Base-by-base conservation (phyloP, 2,797 vertebrate genomes). In the Choloepus didactylus region DNA sequence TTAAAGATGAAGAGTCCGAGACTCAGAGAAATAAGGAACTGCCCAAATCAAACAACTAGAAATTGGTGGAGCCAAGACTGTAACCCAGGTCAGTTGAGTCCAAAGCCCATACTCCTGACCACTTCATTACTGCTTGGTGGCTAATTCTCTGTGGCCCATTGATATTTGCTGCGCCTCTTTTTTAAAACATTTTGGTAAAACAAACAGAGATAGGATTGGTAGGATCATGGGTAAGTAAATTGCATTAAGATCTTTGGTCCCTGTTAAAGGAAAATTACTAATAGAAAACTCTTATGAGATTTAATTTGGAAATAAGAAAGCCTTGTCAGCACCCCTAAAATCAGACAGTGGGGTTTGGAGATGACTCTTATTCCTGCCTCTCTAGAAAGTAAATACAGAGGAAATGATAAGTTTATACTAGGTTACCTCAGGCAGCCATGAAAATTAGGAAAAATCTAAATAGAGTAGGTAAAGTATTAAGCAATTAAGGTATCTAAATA, bases 401-500 rank as follows among this genome's bases (percentile, higher is more conserved):
- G 25, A 93, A 95, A 87, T 93, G 9, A 86, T 82, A 91, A 69
- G 27, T 91, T 93, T 35, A 35, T 56, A 84, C 60, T 49, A 66
- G 21, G n/a, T 23, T 81, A 56, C 12, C 54, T 75, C 87, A 93
- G 51, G 25, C 49, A 96, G 21, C 35, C 35, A 29, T 60, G 49
- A 95, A 95, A 92, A 92, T 87, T 92, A 46, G 38, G 23, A 88
- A 93, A 31, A 9, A 92, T 35, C 35, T 77, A 92, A 93, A 38
- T 62, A 35, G 38, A 91, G 12, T 56, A 85, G 44, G n/a, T 66
- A 95, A 93, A 19, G 23, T 59, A 92, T 70, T 80, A 73, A 67
- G 46, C 44, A 94, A 79, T 69, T 87, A 92, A 77, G 9, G 66
- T 92, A 87, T 91, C 29, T 91, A 95, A 88, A 64, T 89, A 92